phyloP scores from a whole-genome alignment of 2,888 invertebrate species.

The Chelonus formosanus region DNA sequence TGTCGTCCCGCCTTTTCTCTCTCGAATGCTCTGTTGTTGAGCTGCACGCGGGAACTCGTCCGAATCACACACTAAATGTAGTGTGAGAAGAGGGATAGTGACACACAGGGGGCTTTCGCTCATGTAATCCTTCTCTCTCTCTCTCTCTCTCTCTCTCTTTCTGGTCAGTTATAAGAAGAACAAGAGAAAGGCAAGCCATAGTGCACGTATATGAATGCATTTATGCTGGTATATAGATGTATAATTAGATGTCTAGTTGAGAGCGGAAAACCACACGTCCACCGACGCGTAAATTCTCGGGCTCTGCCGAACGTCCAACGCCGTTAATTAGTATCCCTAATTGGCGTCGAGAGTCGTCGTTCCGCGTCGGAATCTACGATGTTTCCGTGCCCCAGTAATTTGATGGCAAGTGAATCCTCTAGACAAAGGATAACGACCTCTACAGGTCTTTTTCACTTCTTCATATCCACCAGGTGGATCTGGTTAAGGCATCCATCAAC shows the following conservation, averaged over 20 bases:
- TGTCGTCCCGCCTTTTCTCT: conserved; percentile 40
- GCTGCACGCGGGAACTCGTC: conserved; percentile 2
- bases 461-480: not conserved
- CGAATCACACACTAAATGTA: conserved; percentile 9
- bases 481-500: no score
- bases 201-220: conserved; percentile 8
- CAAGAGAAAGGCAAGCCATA: conserved; percentile 17
- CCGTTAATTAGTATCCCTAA: conserved; percentile 37
- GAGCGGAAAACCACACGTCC: conserved; percentile 30
- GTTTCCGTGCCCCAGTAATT: conserved; percentile 31
- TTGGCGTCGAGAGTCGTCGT: conserved; percentile 31
- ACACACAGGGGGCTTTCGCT: conserved; percentile 7
- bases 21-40: conserved; percentile 30
- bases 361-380: conserved; percentile 29
- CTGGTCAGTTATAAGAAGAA: not conserved
- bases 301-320: conserved; percentile 30
- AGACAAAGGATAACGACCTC: conserved; percentile 30
- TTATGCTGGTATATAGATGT: not conserved
- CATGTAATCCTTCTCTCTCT: not conserved
- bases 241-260: conserved; percentile 7
- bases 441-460: conserved; percentile 10
- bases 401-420: conserved; percentile 22
- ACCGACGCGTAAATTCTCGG: conserved; percentile 33
- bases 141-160: not conserved
- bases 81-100: conserved; percentile 22